These are phyloP conservation scores for Myotis yumanensis DNA, from an alignment of 2,113 vertebrate genomes.

Conservation along the genomic window DNA sequence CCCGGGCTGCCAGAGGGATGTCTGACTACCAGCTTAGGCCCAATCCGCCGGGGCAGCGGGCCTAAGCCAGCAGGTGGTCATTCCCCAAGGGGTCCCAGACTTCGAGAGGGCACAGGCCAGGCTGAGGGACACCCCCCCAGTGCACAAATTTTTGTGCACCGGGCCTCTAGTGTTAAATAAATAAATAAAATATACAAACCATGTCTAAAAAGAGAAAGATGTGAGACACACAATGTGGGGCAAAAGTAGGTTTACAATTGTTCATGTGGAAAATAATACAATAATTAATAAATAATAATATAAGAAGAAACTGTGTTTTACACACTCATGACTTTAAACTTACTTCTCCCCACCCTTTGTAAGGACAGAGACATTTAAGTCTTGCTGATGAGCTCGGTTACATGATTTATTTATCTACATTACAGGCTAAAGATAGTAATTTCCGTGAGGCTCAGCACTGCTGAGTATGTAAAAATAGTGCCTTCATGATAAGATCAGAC, in stretches of 20 bases:
- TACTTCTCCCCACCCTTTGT: neutral
- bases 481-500: neutral
- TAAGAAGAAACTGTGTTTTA: neutral
- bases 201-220: neutral
- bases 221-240: neutral
- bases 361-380: neutral
- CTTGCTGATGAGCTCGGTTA: neutral
- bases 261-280: neutral
- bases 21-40: too few species aligned
- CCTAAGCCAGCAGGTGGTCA: too few species aligned
- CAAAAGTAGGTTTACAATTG: neutral
- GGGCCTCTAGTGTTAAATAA: too few species aligned
- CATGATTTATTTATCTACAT: conserved; percentile 32
- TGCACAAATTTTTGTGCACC: too few species aligned
- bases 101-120: too few species aligned
- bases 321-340: neutral
- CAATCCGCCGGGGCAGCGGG: accelerated
- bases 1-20: too few species aligned
- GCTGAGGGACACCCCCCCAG: too few species aligned
- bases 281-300: neutral
- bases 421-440: neutral
- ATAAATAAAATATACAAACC: neutral
- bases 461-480: conserved; percentile 10
- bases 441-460: neutral
- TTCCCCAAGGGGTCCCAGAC: too few species aligned